phyloP scores from a whole-genome alignment of 2,113 vertebrate genomes.

The Bufo gargarizans region DNA sequence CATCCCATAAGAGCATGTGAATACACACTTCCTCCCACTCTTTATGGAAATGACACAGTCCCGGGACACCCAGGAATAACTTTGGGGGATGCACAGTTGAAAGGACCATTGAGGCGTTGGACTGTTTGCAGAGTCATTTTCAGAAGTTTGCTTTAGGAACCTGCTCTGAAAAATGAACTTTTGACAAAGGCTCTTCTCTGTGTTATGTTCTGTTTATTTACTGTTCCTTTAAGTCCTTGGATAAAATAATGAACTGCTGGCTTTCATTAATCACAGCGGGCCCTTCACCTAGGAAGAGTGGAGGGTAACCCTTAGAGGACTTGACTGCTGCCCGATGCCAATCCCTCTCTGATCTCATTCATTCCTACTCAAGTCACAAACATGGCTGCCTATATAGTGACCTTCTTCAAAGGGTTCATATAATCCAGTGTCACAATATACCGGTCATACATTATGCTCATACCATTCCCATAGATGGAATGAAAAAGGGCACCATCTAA shows the following conservation, averaged over 20 bases:
- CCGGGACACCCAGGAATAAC: background rate
- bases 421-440: background rate
- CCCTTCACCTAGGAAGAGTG: background rate
- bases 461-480: background rate
- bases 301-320: background rate
- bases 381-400: background rate
- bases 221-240: slow-evolving; percentile 28
- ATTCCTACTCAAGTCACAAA: background rate
- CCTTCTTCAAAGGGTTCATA: background rate
- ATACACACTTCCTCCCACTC: background rate
- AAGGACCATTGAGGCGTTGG: background rate
- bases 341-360: background rate
- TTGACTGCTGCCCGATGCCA: background rate
- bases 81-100: background rate
- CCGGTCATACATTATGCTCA: background rate
- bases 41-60: background rate
- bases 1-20: background rate
- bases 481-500: background rate
- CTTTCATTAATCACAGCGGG: background rate
- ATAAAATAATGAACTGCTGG: slow-evolving; percentile 4
- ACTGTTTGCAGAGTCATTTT: slow-evolving; percentile 38
- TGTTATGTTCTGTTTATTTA: slow-evolving; percentile 15
- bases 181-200: background rate
- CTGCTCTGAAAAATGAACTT: slow-evolving; percentile 5
- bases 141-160: slow-evolving; percentile 35